phyloP scores from a whole-genome alignment of 2,113 vertebrate genomes.

The Pipra filicauda region DNA sequence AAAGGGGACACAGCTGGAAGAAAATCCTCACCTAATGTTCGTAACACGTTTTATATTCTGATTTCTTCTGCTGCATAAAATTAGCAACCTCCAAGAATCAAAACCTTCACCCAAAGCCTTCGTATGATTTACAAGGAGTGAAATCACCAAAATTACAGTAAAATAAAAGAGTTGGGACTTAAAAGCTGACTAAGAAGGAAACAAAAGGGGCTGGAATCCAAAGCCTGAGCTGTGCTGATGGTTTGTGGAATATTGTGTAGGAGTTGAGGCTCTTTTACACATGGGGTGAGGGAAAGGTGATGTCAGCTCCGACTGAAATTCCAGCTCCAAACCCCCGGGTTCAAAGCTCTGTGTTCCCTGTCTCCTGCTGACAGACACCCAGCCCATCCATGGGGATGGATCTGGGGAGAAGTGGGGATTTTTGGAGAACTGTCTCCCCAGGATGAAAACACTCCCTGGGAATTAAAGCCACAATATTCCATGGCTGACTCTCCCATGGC shows the following conservation, averaged over 20 bases:
- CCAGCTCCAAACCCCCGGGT: background rate
- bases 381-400: no score
- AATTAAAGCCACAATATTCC: background rate
- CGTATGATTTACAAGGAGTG: background rate
- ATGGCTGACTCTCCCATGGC: background rate
- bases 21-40: constrained; percentile 77
- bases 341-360: background rate
- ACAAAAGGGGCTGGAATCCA: background rate
- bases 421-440: background rate
- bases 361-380: background rate
- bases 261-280: background rate
- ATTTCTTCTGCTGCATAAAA: constrained; percentile 66
- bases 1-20: constrained; percentile 47
- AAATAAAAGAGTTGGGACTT: background rate
- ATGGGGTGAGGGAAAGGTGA: background rate
- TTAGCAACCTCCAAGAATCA: background rate
- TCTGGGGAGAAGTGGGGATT: background rate
- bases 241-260: background rate
- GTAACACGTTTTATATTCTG: constrained; percentile 77
- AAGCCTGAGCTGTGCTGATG: background rate
- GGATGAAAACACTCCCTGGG: background rate
- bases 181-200: background rate
- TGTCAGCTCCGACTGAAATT: background rate
- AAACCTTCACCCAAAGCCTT: background rate
- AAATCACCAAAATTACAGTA: background rate